Evolutionary conservation across 2,888 invertebrate genomes (phyloP), one percentile per base, ranked within the genome.

Genomic region (Hydrotaea cyrtoneurina): DNA sequence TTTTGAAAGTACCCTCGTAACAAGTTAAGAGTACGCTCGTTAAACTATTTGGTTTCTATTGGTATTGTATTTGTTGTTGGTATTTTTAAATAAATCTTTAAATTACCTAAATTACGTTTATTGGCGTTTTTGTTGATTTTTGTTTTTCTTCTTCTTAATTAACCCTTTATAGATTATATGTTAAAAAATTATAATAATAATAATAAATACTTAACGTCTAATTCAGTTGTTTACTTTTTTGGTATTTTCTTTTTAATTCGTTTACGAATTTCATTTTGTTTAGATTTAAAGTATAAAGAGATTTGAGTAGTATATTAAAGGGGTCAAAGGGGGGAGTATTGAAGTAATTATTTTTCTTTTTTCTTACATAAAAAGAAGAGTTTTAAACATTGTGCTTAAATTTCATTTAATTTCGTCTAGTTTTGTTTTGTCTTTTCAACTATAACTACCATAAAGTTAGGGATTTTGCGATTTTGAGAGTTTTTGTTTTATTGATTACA

Each of bases 51-150:
- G 23, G 26, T 62, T n/a, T 62, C 39, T 4, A 39, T 39, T 62
- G 31, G 26, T 8, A 39, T 39, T 62, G 31, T 31, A 2, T 62
- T 75, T 53, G 15, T 64, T 17, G 19, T 46, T 64, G 39, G 17
- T 15, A 4, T 64, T 64, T n/a, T 57, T 7, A 55, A 69, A 62
- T 53, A 69, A 64, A 66, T 64, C 55, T 62, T 53, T 59, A 72
- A 62, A 71, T 69, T 80, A 77, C 64, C 80, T 85, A 78, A 19
- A 55, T 55, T 73, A 53, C 46, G 31, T 39, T 78, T 85, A 78
- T 85, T 85, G 82, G 80, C 80, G 74, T 85, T 85, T 21, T 66
- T n/a, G 39, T n/a, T n/a, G n/a, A n/a, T n/a, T n/a, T n/a, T n/a
- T 43, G n/a, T 36, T 11, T 75, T 84, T n/a, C n/a, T n/a, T n/a